Evolutionary conservation across 2,113 vertebrate species (phyloP).

Genomic region (Scopus umbretta): DNA sequence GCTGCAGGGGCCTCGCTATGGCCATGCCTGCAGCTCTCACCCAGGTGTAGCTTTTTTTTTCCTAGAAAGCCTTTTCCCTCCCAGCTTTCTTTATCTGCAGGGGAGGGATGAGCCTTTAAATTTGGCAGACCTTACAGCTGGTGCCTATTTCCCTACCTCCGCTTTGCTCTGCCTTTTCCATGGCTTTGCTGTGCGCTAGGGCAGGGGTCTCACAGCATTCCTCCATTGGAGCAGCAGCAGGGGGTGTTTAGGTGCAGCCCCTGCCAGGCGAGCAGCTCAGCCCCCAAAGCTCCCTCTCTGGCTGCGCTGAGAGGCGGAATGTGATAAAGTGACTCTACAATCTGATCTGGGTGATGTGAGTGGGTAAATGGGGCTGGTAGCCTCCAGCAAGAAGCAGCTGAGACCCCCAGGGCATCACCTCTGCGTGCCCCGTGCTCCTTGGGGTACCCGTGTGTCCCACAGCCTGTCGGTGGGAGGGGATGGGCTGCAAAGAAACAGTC

Average conservation of each 20-base stretch:
- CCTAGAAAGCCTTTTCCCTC: not conserved
- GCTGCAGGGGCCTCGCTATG: not conserved
- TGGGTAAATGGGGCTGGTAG: not conserved
- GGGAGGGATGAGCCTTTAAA: not conserved
- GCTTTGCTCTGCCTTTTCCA: not conserved
- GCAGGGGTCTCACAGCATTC: not conserved
- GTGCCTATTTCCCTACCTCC: not conserved
- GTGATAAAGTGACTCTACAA: not conserved
- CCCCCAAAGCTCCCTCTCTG: not conserved
- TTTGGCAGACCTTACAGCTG: not conserved
- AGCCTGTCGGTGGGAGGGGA: not conserved
- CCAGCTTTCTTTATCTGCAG: not conserved
- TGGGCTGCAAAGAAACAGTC: not conserved
- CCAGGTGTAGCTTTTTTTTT: not conserved
- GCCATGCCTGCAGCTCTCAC: not conserved
- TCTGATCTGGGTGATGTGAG: too few relatives aligned
- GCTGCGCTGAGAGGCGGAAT: not conserved
- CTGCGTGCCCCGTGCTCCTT: not conserved
- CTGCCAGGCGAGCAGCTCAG: not conserved
- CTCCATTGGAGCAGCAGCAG: fast-evolving
- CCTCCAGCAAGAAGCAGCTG: not conserved
- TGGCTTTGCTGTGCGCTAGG: not conserved
- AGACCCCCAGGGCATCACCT: not conserved
- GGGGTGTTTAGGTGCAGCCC: not conserved
- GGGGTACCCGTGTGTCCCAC: fast-evolving